A percentile compares a stretch with the other conserved stretches of the same genome.
phyloP scores from a whole-genome alignment of 2,797 vertebrate genomes.

The Lithobates pipiens region DNA sequence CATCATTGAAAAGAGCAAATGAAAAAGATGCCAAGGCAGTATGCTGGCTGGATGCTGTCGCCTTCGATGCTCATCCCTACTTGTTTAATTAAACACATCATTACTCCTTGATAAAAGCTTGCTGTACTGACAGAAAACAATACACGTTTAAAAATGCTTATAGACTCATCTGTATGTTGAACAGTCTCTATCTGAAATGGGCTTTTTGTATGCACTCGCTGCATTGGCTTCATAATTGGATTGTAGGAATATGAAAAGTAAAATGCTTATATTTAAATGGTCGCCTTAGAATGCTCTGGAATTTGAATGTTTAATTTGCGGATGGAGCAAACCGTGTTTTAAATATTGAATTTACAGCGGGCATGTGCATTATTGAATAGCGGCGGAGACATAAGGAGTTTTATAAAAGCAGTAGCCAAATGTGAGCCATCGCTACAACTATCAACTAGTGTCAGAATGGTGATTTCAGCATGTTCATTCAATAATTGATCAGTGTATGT shows the following conservation, averaged over 20 bases:
- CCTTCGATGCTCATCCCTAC: conserved; percentile 21
- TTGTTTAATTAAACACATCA: conserved; percentile 50
- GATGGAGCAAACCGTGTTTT: not conserved
- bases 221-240: not conserved
- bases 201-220: not conserved
- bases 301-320: not conserved
- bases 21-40: not conserved
- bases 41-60: not conserved
- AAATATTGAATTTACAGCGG: not conserved
- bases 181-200: not conserved
- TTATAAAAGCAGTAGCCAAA: too few relatives aligned
- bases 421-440: not conserved
- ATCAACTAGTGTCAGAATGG: not conserved
- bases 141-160: conserved; percentile 13
- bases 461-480: not conserved
- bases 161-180: not conserved
- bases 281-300: not conserved
- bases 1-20: not conserved
- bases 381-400: too few relatives aligned
- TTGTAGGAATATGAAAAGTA: not conserved
- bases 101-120: conserved; percentile 35
- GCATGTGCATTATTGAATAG: not conserved
- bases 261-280: not conserved
- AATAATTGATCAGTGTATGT: not conserved
- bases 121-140: conserved; percentile 22